phyloP scores from a whole-genome alignment of 1,140 invertebrate genomes.

The Zaprionus africanus region DNA sequence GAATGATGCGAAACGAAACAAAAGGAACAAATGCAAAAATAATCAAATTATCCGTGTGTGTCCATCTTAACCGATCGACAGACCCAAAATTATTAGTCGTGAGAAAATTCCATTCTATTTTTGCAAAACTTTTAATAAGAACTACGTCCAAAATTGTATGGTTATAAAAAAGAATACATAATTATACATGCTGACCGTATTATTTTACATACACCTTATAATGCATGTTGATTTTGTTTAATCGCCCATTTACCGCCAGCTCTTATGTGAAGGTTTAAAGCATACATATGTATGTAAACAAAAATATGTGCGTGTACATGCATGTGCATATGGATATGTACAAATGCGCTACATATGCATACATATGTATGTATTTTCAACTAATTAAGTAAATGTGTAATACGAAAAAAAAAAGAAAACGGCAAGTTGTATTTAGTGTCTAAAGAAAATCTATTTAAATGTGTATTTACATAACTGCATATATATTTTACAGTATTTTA shows the following conservation, averaged over 20 bases:
- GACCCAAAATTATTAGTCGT: slow-evolving; percentile 50
- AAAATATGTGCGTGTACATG: slow-evolving; percentile 33
- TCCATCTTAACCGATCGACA: slow-evolving; percentile 19
- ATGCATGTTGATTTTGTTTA: slow-evolving; percentile 29
- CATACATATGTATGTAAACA: slow-evolving; percentile 29
- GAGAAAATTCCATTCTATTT: slow-evolving; percentile 63
- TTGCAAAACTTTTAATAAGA: slow-evolving; percentile 56
- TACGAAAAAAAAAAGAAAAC: slow-evolving; percentile 56
- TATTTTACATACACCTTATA: slow-evolving; percentile 29
- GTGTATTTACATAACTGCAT: slow-evolving; percentile 71
- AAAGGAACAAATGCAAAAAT: slow-evolving; percentile 37
- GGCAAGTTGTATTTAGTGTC: slow-evolving; percentile 74
- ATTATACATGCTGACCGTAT: slow-evolving; percentile 47
- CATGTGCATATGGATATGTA: slow-evolving; percentile 8
- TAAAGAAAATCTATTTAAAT: slow-evolving; percentile 70
- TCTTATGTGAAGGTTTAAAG: slow-evolving; percentile 41
- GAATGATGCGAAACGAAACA: slow-evolving; percentile 18
- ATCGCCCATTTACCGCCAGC: slow-evolving; percentile 49
- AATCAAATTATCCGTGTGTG: slow-evolving; percentile 57
- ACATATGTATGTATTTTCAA: slow-evolving; percentile 11
- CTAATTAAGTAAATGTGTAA: slow-evolving; percentile 64
- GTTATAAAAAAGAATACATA: slow-evolving; percentile 50
- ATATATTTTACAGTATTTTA: slow-evolving; percentile 83
- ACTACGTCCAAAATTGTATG: slow-evolving; percentile 67
- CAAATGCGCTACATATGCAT: background rate